Base-by-base conservation (phyloP, 64 coral and sea anemone genomes). In the Porites lutea region DNA sequence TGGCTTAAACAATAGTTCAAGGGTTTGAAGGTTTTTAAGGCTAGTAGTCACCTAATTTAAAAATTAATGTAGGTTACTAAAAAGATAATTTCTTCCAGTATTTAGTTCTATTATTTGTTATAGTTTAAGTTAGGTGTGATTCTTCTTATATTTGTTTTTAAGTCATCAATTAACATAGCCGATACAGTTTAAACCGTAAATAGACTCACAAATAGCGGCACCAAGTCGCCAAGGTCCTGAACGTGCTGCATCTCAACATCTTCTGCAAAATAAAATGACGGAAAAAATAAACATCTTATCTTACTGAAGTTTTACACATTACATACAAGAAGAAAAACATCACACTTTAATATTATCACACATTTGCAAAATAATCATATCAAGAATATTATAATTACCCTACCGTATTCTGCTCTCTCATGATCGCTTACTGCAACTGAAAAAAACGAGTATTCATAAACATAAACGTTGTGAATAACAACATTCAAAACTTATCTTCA, bases 241-340 rank as follows among this genome's bases (percentile, higher is more conserved):
- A n/a, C 45, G 68, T 83, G 61, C 80, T 83, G 45, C 60, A 83
- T 83, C 80, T 83, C 80, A 23, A 83, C 62, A 83, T 83, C 80
- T 37, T 66, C 80, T 83, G 44, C 10, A 83, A 67, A 83, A 15
- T 11, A 20, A 83, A 67, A 21, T 4, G 23, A 21, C 6, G 19
- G 3, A 3, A 22, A 66, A 4, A 66, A 66, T 15, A 18, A n/a
- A 69, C 0, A 22, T 18, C 61, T 15, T 4, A 13, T 10, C 4
- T 64, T 64, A 37, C 13, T 64, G 12, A 64, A 64, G 3, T 64
- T 64, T 64, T 64, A 13, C 11, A 15, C 12, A 14, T 64, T 18
- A 37, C 27, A 37, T 37, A 37, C 27, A 37, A 37, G 27, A 37
- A 37, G 27, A 37, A 37, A 37, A 37, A 55, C 0, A 55, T 7